phyloP scores from a whole-genome alignment of 92 coral and sea anemone genomes.

The Muricea muricata region DNA sequence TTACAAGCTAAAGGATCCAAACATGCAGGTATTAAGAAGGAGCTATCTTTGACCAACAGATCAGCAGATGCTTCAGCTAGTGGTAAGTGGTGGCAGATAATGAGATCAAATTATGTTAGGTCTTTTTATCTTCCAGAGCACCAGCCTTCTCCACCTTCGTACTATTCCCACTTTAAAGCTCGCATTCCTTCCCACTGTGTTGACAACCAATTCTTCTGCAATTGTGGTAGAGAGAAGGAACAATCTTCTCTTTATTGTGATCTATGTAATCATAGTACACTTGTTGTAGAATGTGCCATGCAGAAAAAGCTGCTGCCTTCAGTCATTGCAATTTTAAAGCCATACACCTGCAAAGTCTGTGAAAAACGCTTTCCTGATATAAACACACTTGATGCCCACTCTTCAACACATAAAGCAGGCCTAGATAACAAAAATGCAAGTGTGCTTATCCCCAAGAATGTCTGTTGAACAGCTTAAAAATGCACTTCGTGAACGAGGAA shows the following conservation, averaged over 20 bases:
- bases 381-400: too few relatives aligned
- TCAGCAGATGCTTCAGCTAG: conserved; percentile 40
- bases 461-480: too few relatives aligned
- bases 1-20: conserved; percentile 71
- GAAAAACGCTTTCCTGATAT: too few relatives aligned
- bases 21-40: conserved; percentile 68
- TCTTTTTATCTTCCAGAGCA: conserved; percentile 70
- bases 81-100: conserved; percentile 71
- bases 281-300: conserved; percentile 40
- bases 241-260: too few relatives aligned
- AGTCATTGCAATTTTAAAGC: too few relatives aligned
- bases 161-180: conserved; percentile 45
- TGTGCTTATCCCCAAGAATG: too few relatives aligned
- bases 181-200: conserved; percentile 55
- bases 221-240: conserved; percentile 68
- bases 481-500: too few relatives aligned
- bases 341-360: too few relatives aligned
- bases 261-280: too few relatives aligned
- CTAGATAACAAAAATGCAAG: too few relatives aligned
- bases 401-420: too few relatives aligned
- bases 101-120: conserved; percentile 66
- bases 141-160: conserved; percentile 55
- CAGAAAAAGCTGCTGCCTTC: too few relatives aligned
- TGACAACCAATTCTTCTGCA: conserved; percentile 42
- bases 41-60: conserved; percentile 59